Percentiles rank a stretch among this genome's conserved stretches.
phyloP scores from a whole-genome alignment of 2,888 invertebrate species.

The Tiliacea aurago region DNA sequence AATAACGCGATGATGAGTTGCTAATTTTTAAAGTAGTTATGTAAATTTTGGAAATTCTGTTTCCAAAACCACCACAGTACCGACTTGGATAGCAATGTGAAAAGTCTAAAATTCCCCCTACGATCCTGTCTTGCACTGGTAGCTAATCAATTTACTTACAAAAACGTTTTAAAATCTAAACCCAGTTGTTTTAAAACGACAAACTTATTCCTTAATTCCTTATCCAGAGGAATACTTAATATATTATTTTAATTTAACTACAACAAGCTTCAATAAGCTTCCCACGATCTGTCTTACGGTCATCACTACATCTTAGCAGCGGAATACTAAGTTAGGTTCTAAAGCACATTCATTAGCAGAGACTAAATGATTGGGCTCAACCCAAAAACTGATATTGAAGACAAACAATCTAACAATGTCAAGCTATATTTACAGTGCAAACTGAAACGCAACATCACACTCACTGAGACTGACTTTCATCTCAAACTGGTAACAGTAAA shows the following conservation, averaged over 20 bases:
- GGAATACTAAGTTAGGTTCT: neutral
- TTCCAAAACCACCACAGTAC: neutral
- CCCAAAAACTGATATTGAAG: neutral
- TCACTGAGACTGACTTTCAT: slow-evolving; percentile 48
- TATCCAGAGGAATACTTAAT: neutral
- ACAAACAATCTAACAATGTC: neutral
- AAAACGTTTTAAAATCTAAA: neutral
- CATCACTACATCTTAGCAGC: neutral
- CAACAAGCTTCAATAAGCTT: neutral
- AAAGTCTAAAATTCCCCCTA: neutral
- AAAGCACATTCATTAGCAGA: neutral
- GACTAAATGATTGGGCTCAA: neutral
- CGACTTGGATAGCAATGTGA: neutral
- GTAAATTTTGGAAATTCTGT: neutral
- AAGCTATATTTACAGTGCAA: neutral
- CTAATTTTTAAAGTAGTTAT: neutral
- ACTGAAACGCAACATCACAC: neutral
- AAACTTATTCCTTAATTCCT: neutral
- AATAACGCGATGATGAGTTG: neutral
- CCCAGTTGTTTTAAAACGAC: neutral
- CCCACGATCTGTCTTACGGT: too few relatives aligned
- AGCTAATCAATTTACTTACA: neutral
- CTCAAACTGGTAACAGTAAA: slow-evolving; percentile 36
- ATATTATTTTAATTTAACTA: neutral
- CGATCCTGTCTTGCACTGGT: neutral